Conservation (phyloP, 2,113 vertebrate species). For the Elaphurus davidianus region DNA sequence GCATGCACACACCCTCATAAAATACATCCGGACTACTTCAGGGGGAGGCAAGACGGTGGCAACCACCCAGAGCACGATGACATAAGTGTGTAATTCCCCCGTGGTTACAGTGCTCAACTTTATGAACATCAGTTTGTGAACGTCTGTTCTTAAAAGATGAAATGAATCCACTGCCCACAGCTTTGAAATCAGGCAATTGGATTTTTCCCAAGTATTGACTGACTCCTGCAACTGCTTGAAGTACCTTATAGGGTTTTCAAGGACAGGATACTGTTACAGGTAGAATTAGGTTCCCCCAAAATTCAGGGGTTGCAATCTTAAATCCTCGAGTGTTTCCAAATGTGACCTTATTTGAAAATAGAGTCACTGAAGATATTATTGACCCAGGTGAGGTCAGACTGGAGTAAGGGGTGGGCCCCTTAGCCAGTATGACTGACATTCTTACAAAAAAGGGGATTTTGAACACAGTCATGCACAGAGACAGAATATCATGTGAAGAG, state of each 20-base stretch:
- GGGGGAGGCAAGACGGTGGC: fast-evolving
- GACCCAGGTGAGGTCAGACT: not conserved
- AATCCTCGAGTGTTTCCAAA: not conserved
- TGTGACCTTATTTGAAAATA: not conserved
- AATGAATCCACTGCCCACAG: not conserved
- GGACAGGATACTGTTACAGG: not conserved
- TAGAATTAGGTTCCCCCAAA: not conserved
- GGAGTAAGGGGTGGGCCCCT: not conserved
- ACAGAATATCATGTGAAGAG: not conserved
- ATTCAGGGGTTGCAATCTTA: not conserved
- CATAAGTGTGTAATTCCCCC: not conserved
- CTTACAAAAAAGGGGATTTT: not conserved
- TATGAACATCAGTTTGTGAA: not conserved
- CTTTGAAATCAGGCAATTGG: not conserved
- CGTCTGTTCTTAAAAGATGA: not conserved
- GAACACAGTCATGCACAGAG: too few relatives aligned
- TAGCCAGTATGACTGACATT: not conserved
- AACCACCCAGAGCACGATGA: not conserved
- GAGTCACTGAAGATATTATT: not conserved
- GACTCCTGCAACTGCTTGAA: not conserved
- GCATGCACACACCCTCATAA: not conserved
- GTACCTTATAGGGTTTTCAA: not conserved
- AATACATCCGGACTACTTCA: not conserved
- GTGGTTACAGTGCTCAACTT: not conserved
- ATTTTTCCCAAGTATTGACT: not conserved